phyloP scores from a whole-genome alignment of 2,797 vertebrate species.

The Melanotaenia pygmaea region DNA sequence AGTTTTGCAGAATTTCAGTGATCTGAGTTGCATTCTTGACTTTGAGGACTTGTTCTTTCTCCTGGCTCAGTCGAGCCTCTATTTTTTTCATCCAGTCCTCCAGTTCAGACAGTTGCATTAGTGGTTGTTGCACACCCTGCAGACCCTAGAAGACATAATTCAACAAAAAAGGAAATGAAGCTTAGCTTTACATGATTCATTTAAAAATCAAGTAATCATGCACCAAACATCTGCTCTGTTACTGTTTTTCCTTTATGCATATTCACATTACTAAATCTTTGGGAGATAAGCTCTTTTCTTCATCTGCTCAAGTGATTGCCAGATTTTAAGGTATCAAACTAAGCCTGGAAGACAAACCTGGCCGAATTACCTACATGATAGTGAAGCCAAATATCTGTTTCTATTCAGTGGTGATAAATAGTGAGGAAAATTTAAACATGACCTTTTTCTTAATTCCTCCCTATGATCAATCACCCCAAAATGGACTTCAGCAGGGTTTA shows the following conservation, averaged over 20 bases:
- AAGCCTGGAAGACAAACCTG: conserved; percentile 13
- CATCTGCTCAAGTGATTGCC: conserved; percentile 4
- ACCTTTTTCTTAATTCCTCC: conserved; percentile 41
- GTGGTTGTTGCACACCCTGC: conserved; percentile 83
- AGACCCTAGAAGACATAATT: conserved; percentile 61
- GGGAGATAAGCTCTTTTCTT: conserved; percentile 20
- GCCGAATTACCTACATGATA: conserved; percentile 16
- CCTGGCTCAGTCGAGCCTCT: conserved; percentile 65
- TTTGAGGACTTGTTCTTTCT: conserved; percentile 50
- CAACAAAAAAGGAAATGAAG: not conserved
- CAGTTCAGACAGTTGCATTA: conserved; percentile 84
- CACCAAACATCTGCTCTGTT: conserved; percentile 1
- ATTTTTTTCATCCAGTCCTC: conserved; percentile 82
- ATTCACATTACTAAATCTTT: conserved; percentile 1
- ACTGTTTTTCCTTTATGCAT: not conserved
- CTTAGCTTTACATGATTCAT: not conserved
- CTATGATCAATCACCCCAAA: conserved; percentile 24
- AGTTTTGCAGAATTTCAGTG: conserved; percentile 76
- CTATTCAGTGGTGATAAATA: conserved; percentile 60
- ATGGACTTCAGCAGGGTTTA: conserved; percentile 18
- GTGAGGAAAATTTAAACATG: conserved; percentile 31
- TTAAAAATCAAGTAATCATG: not conserved
- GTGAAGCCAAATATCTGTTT: conserved; percentile 38
- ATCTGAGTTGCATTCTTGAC: conserved; percentile 71
- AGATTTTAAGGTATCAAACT: conserved; percentile 15